Base-by-base conservation (phyloP, 2,888 invertebrate species). In the Stegophylla sp. region DNA sequence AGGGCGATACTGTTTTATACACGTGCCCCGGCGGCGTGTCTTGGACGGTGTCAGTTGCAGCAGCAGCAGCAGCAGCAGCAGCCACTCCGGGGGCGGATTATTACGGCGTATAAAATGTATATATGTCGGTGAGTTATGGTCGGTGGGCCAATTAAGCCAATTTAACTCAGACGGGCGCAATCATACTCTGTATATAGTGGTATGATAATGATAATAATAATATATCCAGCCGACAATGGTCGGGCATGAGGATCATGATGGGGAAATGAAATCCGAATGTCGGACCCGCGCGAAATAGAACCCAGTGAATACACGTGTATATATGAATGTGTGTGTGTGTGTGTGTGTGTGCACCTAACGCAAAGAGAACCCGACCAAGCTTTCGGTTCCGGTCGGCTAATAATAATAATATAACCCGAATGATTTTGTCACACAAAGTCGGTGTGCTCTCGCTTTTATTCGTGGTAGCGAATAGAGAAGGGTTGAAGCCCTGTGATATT, bases 81-180 rank as follows among this genome's bases (percentile, higher is more conserved):
- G 17, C 1, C 34, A 20, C n/a, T n/a, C 7, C 34, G 34, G 4
- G 23, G 45, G n/a, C n/a, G 48, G 34, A 51, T 45, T n/a, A 51
- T 34, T 48, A n/a, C 20, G 45, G 43, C 7, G 13, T 10, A 20
- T 34, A 5, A 7, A 5, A 7, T 34, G 34, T 34, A 7, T 7
- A 34, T 7, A 34, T 7, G 43, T 41, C n/a, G n/a, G 20, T 26
- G 28, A 26, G 28, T 26, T 28, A 67, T 23, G 41, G 71, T 72
- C 41, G 41, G 23, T 12, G 10, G 43, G 56, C 51, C 64, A 41
- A 75, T 75, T 75, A 75, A 53, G 51, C 53, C 64, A 9, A 64
- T 75, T 64, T n/a, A 7, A 41, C 43, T 73, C 26, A 59, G 43
- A 73, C 23, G 23, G 43, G 4, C 59, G 15, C 10, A 13, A 23